A percentile compares a stretch with the other conserved stretches of the same genome.
phyloP scores from a whole-genome alignment of 1,140 invertebrate genomes.

The Holotrichia oblita region DNA sequence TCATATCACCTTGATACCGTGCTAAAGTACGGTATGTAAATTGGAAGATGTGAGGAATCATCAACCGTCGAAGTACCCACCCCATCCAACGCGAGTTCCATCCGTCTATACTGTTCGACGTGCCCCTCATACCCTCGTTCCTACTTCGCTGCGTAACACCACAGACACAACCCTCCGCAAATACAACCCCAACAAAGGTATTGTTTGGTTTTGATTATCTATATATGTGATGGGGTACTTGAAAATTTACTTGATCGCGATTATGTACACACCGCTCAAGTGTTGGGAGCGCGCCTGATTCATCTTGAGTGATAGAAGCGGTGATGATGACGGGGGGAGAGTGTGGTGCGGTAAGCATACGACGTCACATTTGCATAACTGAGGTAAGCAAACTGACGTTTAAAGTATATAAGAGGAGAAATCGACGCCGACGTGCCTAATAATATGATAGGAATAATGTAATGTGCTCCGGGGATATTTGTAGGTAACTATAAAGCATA shows the following conservation, averaged over 20 bases:
- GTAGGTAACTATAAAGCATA: too few relatives aligned
- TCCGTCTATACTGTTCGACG: constrained; percentile 2
- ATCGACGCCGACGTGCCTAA: neutral
- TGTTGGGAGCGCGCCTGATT: constrained; percentile 29
- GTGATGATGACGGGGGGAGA: neutral
- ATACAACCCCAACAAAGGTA: constrained; percentile 36
- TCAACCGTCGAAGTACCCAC: neutral
- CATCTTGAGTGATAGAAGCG: constrained; percentile 1
- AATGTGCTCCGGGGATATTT: too few relatives aligned
- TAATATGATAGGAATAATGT: too few relatives aligned
- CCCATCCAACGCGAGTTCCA: neutral
- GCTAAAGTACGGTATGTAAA: constrained; percentile 1
- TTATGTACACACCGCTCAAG: constrained; percentile 28
- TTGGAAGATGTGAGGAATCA: constrained; percentile 16
- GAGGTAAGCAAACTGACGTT: constrained; percentile 31
- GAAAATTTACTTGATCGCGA: constrained; percentile 32
- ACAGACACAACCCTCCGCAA: constrained; percentile 2
- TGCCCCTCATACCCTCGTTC: neutral
- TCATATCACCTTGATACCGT: neutral
- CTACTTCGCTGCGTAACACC: neutral
- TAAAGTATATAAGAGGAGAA: constrained; percentile 27
- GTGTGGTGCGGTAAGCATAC: neutral
- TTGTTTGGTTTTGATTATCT: constrained; percentile 35
- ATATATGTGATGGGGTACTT: constrained; percentile 28
- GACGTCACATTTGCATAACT: constrained; percentile 24